phyloP scores from a whole-genome alignment of 1,140 invertebrate genomes.

The Rhopalosiphum maidis region DNA sequence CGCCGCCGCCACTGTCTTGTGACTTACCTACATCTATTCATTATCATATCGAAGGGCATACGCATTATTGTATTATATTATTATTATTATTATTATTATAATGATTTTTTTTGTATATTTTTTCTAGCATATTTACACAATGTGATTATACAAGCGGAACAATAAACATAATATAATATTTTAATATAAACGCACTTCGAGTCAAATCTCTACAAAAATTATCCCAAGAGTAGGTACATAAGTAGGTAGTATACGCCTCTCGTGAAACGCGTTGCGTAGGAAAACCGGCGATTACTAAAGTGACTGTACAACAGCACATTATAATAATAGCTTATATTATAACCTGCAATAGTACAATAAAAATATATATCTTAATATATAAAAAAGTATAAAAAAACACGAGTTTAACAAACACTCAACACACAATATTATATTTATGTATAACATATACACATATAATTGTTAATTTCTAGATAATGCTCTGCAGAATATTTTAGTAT shows the following conservation, averaged over 20 bases:
- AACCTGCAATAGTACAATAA: background rate
- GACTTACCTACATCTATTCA: background rate
- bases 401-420: background rate
- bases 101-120: background rate
- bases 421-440: background rate
- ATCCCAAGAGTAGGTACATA: background rate
- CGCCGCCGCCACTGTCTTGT: background rate
- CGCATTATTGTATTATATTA: conserved; percentile 13
- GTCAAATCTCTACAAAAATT: background rate
- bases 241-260: background rate
- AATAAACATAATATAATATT: background rate
- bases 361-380: background rate
- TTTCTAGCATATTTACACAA: background rate
- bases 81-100: background rate
- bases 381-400: background rate
- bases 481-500: background rate
- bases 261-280: background rate
- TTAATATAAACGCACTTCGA: background rate
- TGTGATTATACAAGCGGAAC: background rate
- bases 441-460: background rate
- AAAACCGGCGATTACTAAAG: background rate
- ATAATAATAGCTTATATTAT: background rate
- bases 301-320: background rate
- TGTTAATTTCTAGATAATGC: background rate
- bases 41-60: conserved; percentile 23